Evolutionary conservation across 2,113 vertebrate genomes (phyloP).

Genomic region (Ceyx margarethae): DNA sequence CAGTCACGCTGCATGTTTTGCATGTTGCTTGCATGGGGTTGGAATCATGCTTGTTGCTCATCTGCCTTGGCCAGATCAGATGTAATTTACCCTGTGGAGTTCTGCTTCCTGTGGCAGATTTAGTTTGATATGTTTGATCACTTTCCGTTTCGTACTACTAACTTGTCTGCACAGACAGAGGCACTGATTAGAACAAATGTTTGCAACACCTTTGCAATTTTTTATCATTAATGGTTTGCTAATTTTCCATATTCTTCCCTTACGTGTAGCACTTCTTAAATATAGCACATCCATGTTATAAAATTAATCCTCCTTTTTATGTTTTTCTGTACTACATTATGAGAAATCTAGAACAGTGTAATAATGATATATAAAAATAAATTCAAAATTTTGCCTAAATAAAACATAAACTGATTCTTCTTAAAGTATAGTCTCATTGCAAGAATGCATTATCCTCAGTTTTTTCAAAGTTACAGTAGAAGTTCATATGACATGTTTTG

Average conservation of each 20-base stretch:
- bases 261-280: background rate
- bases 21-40: background rate
- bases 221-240: background rate
- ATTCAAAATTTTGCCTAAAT: background rate
- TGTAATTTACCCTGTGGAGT: background rate
- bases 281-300: background rate
- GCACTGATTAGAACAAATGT: background rate
- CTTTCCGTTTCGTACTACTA: constrained; percentile 19
- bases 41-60: background rate
- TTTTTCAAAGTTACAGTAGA: background rate
- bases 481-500: background rate
- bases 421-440: background rate
- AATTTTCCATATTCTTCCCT: background rate
- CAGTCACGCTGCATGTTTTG: background rate
- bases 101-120: background rate
- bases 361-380: background rate
- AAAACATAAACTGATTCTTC: background rate
- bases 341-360: background rate
- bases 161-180: background rate
- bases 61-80: background rate
- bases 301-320: background rate
- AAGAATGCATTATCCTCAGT: background rate
- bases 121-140: background rate
- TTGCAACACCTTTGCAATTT: background rate
- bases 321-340: background rate